A percentile compares a stretch with the other conserved stretches of the same genome.
These are phyloP conservation scores for Alligator mississippiensis DNA, from an alignment of 2,113 vertebrate genomes.

Conservation along the genomic window DNA sequence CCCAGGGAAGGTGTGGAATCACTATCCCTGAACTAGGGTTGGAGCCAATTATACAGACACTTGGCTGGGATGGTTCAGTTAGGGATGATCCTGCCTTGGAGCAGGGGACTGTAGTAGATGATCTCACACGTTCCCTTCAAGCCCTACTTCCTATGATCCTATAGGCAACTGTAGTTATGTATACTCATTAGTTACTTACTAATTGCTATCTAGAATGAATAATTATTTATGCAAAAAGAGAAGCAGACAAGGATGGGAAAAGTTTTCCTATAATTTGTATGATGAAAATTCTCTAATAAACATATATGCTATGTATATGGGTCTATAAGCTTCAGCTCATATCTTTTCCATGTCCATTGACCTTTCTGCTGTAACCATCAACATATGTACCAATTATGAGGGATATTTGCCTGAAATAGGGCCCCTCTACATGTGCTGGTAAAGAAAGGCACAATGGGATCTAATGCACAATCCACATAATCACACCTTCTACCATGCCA, in stretches of 20 bases:
- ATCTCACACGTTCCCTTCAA: too few species aligned
- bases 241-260: constrained; percentile 28
- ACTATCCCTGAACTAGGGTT: too few species aligned
- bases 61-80: too few species aligned
- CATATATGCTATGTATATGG: neutral
- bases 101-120: too few species aligned
- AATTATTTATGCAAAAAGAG: constrained; percentile 31
- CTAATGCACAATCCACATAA: too few species aligned
- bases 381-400: neutral
- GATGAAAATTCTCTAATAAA: neutral
- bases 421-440: too few species aligned
- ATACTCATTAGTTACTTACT: neutral
- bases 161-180: neutral
- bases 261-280: constrained; percentile 1
- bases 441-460: too few species aligned
- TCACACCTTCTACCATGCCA: too few species aligned
- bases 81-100: too few species aligned
- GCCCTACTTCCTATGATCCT: too few species aligned
- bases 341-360: constrained; percentile 12
- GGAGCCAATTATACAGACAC: too few species aligned
- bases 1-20: too few species aligned
- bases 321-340: neutral
- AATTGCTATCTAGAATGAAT: constrained; percentile 11
- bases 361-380: neutral
- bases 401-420: neutral